Evolutionary conservation across 2,888 invertebrate species (phyloP).

Genomic region (Lampropteryx suffumata): DNA sequence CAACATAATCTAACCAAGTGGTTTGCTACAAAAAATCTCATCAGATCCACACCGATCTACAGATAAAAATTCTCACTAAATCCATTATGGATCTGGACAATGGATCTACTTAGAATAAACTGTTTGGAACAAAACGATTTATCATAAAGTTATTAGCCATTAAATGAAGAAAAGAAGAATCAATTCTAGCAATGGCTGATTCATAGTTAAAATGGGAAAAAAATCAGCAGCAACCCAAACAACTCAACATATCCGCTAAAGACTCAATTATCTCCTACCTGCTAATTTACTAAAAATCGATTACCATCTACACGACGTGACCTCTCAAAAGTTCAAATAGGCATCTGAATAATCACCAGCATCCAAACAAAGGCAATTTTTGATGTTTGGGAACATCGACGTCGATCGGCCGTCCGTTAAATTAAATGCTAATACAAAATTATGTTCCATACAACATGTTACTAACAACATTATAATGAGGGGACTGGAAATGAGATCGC

Average conservation of each 20-base stretch:
- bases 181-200: too few relatives aligned
- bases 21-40: too few relatives aligned
- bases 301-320: constrained; percentile 33
- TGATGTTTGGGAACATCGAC: constrained; percentile 59
- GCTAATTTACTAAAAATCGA: constrained; percentile 34
- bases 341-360: constrained; percentile 23
- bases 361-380: constrained; percentile 24
- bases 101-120: too few relatives aligned
- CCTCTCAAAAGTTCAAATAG: constrained; percentile 34
- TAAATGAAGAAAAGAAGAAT: too few relatives aligned
- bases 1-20: too few relatives aligned
- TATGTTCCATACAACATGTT: constrained; percentile 69
- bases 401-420: constrained; percentile 68
- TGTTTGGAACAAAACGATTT: too few relatives aligned
- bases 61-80: too few relatives aligned
- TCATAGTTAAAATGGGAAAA: background rate
- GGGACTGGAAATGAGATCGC: constrained; percentile 69
- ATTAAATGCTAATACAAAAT: constrained; percentile 81
- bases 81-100: too few relatives aligned
- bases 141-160: too few relatives aligned
- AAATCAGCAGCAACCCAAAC: constrained; percentile 2
- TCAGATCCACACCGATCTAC: too few relatives aligned
- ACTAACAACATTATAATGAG: constrained; percentile 77
- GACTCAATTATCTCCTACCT: constrained; percentile 25
- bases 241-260: constrained; percentile 23